Evolutionary conservation across 2,888 invertebrate species (phyloP), one percentile per base, ranked within the genome.

Genomic region (Cosmia pyralina): DNA sequence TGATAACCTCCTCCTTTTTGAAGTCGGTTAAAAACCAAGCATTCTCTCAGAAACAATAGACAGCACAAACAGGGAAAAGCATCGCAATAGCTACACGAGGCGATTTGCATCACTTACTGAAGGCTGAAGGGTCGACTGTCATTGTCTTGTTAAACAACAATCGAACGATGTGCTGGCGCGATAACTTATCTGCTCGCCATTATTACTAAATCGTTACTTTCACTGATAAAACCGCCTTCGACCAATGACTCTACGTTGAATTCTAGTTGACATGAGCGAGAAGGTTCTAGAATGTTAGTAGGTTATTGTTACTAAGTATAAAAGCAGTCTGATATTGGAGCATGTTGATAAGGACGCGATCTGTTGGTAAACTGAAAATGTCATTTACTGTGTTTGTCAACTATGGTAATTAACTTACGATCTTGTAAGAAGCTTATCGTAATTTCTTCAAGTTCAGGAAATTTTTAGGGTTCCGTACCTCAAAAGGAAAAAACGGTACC

Each of bases 161-260:
- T 82, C 79, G 62, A 65, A 79, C 72, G 73, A 83, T 81, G 64
- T 28, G 63, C n/a, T 46, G 17, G 10, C 22, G 22, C 53, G 86
- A 79, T 86, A 86, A 44, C 77, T 70, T 85, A 85, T 85, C 79
- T 55, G 2, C 57, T 70, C 58, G 22, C 41, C 81, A 71, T 67
- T 68, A 59, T 57, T 57, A 72, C 50, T 65, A 65, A 22, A 65
- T 77, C 28, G 10, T 53, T 41, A 48, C n/a, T 59, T 67, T 48
- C 59, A 59, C 10, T 46, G 77, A 82, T 78, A 78, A 82, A 48
- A 65, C 13, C 69, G 76, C 76, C 77, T 69, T 55, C 52, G 67
- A 75, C 57, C 77, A 52, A 57, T 69, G 81, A 73, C 72, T 53
- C 53, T 38, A 22, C 50, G n/a, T 17, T 41, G 46, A 59, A 53